Base-by-base conservation (phyloP, 2,797 vertebrate species). In the Carduelis carduelis region DNA sequence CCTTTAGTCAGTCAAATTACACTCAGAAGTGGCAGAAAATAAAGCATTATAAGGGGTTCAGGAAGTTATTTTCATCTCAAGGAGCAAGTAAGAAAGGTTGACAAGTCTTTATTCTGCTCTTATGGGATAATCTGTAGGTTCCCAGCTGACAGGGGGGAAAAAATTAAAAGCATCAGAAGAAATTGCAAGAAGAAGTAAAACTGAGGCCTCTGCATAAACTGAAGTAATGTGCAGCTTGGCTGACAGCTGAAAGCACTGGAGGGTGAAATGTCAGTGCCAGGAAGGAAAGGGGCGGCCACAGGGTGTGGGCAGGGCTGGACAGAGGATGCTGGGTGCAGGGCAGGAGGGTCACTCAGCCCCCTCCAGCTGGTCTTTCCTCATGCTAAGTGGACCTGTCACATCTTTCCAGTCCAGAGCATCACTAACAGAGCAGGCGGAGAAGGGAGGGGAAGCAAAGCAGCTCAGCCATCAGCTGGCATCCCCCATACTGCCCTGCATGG, bases 21-120 rank as follows among this genome's bases (percentile, higher is more conserved):
- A 79, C 74, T 66, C 81, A 37, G 80, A 94, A 92, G 86, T 83
- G 24, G 88, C 61, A 92, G 88, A 97, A 96, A 96, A 95, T 88
- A 91, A 90, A 95, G 83, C 72, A 75, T 72, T 94, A 44, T 34
- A 78, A 86, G 76, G 83, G 59, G 56, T 88, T 91, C 83, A 74
- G 93, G 90, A 93, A 96, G 70, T 95, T 93, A 92, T 87, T 97
- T 96, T 96, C 95, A 68, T 93, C 81, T 97, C 95, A 87, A 96
- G 22, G 11, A 91, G 80, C 18, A 6, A 2, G 12, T 35, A 50
- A 92, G 85, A 89, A 97, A 91, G 76, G 85, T 60, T 77, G 91
- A 86, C 88, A 81, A 85, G 83, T 55, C 88, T 91, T 96, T 96
- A 69, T 97, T 95, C 95, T 92, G 78, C 83, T 95, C 87, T 95